Conservation (phyloP, 1,140 invertebrate genomes). For the Danaus plexippus region DNA sequence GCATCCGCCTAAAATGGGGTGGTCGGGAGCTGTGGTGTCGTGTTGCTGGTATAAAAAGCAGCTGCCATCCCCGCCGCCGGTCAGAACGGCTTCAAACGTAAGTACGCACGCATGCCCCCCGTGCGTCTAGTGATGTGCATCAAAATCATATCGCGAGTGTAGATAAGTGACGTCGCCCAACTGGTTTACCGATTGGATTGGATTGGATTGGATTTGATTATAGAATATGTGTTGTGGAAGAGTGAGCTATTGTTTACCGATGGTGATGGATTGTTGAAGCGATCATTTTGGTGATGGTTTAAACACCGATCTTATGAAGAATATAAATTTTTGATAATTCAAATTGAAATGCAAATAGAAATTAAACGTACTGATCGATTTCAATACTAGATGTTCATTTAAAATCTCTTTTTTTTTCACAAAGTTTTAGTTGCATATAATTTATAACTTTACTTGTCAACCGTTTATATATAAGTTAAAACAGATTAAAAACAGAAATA, state of each 20-base stretch:
- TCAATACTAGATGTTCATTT: conserved; percentile 4
- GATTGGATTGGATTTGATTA: conserved; percentile 41
- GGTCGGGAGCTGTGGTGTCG: conserved; percentile 77
- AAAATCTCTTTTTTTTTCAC: too few relatives aligned
- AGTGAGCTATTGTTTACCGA: conserved; percentile 51
- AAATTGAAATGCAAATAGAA: too few relatives aligned
- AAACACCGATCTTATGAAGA: not conserved
- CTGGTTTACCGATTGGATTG: conserved; percentile 49
- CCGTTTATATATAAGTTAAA: too few relatives aligned
- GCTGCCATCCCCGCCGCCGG: conserved; percentile 76
- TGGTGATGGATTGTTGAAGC: conserved; percentile 37
- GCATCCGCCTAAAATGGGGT: conserved; percentile 79
- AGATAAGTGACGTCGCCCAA: conserved; percentile 39
- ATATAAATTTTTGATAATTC: not conserved
- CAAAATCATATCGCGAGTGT: conserved; percentile 33
- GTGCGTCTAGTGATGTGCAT: conserved; percentile 44
- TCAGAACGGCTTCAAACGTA: conserved; percentile 94
- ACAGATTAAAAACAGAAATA: too few relatives aligned
- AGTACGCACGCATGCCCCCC: conserved; percentile 58
- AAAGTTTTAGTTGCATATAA: too few relatives aligned
- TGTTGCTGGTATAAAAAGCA: conserved; percentile 91
- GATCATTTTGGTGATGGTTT: conserved; percentile 19
- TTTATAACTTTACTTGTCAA: too few relatives aligned
- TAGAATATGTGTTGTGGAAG: conserved; percentile 31
- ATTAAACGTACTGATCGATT: too few relatives aligned